Evolutionary conservation across 1,140 invertebrate species (phyloP).

Genomic region (Trachymyrmex septentrionalis): DNA sequence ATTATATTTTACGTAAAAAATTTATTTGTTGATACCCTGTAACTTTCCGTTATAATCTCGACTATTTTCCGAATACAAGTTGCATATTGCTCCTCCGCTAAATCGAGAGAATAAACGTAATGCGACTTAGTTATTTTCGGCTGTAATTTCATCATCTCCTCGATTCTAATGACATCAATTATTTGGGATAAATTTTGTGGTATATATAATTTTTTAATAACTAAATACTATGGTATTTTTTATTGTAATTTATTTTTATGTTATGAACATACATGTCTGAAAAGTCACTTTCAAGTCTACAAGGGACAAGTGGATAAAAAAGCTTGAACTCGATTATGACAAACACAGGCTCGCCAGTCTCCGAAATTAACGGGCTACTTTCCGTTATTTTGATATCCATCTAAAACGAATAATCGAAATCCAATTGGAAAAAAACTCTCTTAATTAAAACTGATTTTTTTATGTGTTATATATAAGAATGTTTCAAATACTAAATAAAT

Average conservation of each 20-base stretch:
- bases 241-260: not conserved
- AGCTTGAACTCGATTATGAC: slow-evolving; percentile 77
- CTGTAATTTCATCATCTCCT: slow-evolving; percentile 48
- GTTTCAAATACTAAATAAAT: not conserved
- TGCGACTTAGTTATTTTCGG: not conserved
- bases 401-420: slow-evolving; percentile 4
- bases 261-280: slow-evolving; percentile 64
- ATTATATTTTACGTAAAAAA: not conserved
- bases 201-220: not conserved
- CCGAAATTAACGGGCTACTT: slow-evolving; percentile 55
- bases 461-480: not conserved
- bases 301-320: slow-evolving; percentile 62
- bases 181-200: not conserved
- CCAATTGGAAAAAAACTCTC: not conserved
- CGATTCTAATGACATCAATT: slow-evolving; percentile 43
- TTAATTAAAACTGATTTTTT: slow-evolving; percentile 10
- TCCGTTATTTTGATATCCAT: slow-evolving; percentile 10
- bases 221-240: not conserved
- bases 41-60: slow-evolving; percentile 72
- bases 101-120: slow-evolving; percentile 71
- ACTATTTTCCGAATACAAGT: slow-evolving; percentile 72
- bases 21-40: slow-evolving; percentile 67
- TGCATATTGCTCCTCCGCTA: slow-evolving; percentile 72
- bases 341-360: slow-evolving; percentile 70
- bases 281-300: slow-evolving; percentile 64